Conservation (phyloP, 2,888 invertebrate species). For the Eurois occulta region DNA sequence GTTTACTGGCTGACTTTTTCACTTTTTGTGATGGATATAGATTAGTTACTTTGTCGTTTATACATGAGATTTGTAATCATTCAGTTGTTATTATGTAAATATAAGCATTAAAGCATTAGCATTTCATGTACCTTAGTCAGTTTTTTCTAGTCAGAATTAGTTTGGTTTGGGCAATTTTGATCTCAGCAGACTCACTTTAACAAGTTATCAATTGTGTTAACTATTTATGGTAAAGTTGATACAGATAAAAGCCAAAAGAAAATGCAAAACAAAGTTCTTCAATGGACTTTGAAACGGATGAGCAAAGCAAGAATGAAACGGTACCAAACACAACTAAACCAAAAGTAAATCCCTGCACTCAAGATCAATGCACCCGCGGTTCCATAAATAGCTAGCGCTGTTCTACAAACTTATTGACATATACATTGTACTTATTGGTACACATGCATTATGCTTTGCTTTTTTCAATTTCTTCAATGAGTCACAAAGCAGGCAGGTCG, state of each 20-base stretch:
- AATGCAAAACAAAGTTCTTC: neutral
- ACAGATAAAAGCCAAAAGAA: neutral
- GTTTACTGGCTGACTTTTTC: neutral
- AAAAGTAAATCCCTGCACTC: conserved; percentile 53
- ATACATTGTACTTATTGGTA: too few species aligned
- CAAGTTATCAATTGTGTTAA: neutral
- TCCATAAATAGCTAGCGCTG: conserved; percentile 77
- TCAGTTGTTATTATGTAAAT: neutral
- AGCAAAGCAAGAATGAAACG: conserved; percentile 8
- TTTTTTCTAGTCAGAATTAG: neutral
- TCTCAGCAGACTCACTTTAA: neutral
- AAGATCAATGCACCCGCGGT: conserved; percentile 82
- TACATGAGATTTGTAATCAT: neutral
- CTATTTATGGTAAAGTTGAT: neutral
- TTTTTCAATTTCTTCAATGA: conserved; percentile 47
- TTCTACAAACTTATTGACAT: conserved; percentile 63
- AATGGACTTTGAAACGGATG: neutral
- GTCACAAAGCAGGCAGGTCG: conserved; percentile 43
- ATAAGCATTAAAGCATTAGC: neutral
- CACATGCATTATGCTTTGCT: conserved; percentile 28
- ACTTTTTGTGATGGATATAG: conserved; percentile 15
- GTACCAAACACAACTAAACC: conserved; percentile 30
- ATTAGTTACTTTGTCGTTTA: neutral
- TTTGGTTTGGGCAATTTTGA: neutral
- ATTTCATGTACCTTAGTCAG: neutral